Percentiles rank a stretch among this genome's conserved stretches.
Evolutionary conservation across 1,140 invertebrate species (phyloP).

Genomic region (Platyscapa corneri): DNA sequence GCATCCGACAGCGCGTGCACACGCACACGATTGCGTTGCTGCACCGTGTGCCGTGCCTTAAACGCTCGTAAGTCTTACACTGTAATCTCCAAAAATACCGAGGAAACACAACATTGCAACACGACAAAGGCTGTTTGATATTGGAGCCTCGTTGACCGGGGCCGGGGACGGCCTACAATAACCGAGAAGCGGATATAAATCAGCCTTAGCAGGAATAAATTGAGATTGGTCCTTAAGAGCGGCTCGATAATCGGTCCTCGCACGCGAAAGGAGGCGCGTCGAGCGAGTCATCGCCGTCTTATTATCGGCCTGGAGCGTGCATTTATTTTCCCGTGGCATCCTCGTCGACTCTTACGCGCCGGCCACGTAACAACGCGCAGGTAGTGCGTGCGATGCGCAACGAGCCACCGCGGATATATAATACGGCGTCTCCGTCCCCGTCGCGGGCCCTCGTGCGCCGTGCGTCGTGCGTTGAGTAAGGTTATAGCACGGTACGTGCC

Average conservation of each 20-base stretch:
- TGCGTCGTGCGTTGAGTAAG: background rate
- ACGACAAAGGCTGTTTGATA: background rate
- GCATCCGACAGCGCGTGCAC: background rate
- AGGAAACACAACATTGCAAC: background rate
- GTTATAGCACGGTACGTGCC: background rate
- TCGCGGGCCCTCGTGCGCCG: no score
- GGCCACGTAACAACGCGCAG: no score
- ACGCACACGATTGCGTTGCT: background rate
- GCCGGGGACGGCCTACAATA: background rate
- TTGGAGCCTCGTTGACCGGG: background rate
- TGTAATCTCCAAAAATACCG: background rate
- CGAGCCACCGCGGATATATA: background rate
- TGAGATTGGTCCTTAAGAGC: background rate
- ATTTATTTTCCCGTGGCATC: background rate
- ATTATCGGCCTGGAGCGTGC: background rate
- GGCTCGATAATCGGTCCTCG: background rate
- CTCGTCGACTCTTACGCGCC: background rate
- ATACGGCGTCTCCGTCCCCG: background rate
- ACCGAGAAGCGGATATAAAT: background rate
- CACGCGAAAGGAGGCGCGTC: no score
- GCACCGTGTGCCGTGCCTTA: background rate
- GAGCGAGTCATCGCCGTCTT: background rate
- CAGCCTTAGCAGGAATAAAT: background rate
- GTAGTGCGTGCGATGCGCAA: background rate
- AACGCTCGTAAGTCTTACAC: background rate